phyloP scores from a whole-genome alignment of 2,888 invertebrate species.

The Halocaridina rubra region DNA sequence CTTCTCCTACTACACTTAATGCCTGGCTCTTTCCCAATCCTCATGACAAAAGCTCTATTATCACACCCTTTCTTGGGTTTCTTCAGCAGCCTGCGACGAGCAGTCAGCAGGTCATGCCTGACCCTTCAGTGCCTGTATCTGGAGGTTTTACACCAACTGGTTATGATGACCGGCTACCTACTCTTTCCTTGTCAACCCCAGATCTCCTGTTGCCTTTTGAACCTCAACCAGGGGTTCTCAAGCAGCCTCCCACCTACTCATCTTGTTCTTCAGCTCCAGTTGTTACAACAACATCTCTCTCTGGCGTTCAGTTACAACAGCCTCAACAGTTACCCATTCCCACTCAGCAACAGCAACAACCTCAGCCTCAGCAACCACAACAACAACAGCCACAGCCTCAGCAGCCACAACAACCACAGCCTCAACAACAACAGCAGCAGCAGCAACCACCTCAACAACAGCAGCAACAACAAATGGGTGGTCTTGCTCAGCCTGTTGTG shows the following conservation, averaged over 20 bases:
- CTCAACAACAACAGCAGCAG: conserved; percentile 36
- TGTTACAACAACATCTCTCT: conserved; percentile 66
- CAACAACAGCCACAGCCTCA: conserved; percentile 13
- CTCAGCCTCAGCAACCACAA: conserved; percentile 2
- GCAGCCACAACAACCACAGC: conserved; percentile 35
- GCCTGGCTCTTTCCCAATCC: conserved; percentile 78
- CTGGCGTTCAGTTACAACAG: conserved; percentile 65
- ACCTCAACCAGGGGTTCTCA: conserved; percentile 71
- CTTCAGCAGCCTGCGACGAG: conserved; percentile 65
- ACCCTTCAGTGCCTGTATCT: conserved; percentile 67
- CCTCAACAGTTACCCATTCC: conserved; percentile 65
- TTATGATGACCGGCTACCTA: conserved; percentile 75
- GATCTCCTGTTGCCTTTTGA: conserved; percentile 58
- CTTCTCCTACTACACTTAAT: conserved; percentile 73
- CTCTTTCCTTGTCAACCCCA: conserved; percentile 47
- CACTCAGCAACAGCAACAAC: conserved; percentile 65
- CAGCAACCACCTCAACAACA: conserved; percentile 61
- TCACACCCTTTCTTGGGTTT: conserved; percentile 74
- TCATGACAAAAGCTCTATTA: conserved; percentile 68
- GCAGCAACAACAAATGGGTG: conserved; percentile 61
- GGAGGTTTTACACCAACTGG: conserved; percentile 72
- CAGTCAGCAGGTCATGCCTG: conserved; percentile 68
- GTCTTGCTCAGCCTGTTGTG: conserved; percentile 5
- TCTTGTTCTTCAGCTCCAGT: conserved; percentile 69
- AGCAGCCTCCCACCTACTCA: conserved; percentile 76